These are phyloP conservation scores for Lasioglossum lativentre DNA, from an alignment of 2,888 invertebrate genomes.

Conservation along the genomic window DNA sequence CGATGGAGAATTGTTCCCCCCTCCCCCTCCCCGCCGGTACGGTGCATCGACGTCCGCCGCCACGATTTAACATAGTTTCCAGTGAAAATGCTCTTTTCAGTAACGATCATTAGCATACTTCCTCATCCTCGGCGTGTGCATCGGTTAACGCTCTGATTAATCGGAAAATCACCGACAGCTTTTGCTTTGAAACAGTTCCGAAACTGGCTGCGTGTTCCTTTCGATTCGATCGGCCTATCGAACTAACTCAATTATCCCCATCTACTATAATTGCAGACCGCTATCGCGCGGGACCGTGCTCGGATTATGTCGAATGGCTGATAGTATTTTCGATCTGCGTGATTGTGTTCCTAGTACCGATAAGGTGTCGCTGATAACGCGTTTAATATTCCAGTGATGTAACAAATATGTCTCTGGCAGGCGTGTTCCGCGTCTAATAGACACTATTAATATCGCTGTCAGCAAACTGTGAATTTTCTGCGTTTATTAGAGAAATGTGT, in stretches of 20 bases:
- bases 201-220: conserved; percentile 33
- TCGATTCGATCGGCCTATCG: conserved; percentile 22
- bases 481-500: too few relatives aligned
- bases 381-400: not conserved
- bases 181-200: conserved; percentile 29
- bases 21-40: not conserved
- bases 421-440: not conserved
- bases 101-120: conserved; percentile 55
- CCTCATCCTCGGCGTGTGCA: conserved; percentile 41
- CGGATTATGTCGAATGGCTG: not conserved
- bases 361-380: not conserved
- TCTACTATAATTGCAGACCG: not conserved
- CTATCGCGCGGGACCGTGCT: not conserved
- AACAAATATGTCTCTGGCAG: not conserved
- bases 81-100: conserved; percentile 49
- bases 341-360: not conserved
- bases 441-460: too few relatives aligned
- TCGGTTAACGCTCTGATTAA: conserved; percentile 65
- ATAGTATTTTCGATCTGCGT: not conserved
- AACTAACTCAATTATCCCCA: not conserved
- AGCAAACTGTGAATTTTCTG: too few relatives aligned
- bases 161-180: conserved; percentile 55
- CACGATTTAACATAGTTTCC: conserved; percentile 34
- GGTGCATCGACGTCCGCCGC: not conserved
- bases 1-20: conserved; percentile 5